A percentile compares a stretch with the other conserved stretches of the same genome.
Conservation (phyloP, 1,140 invertebrate species). For the Belonocnema kinseyi region DNA sequence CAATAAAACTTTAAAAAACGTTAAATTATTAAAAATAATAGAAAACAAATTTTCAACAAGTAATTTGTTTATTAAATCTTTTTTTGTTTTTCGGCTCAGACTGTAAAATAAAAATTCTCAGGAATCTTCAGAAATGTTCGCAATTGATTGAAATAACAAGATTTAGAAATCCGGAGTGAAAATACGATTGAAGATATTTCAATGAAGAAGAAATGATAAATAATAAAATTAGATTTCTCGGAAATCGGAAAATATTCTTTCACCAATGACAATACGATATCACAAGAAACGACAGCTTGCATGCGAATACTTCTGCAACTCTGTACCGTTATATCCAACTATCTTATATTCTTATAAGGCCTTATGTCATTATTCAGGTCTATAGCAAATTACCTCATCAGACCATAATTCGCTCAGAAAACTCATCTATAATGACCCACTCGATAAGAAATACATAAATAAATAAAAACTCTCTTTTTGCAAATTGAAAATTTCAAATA, state of each 20-base stretch:
- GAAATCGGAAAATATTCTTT: conserved; percentile 37
- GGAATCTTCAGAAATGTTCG: no score
- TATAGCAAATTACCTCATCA: conserved; percentile 53
- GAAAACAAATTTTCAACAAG: no score
- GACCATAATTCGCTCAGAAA: conserved; percentile 52
- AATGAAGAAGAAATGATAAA: conserved; percentile 38
- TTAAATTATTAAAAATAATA: no score
- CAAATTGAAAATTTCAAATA: no score
- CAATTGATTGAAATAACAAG: no score
- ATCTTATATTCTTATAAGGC: conserved; percentile 48
- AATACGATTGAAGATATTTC: no score
- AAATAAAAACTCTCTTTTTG: no score
- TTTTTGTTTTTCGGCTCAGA: no score
- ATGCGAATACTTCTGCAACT: conserved; percentile 72
- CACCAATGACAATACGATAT: conserved; percentile 64
- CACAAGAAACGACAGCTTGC: conserved; percentile 67
- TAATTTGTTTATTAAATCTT: no score
- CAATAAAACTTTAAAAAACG: no score
- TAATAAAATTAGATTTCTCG: conserved; percentile 26
- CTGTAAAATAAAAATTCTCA: no score
- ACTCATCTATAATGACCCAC: conserved; percentile 37
- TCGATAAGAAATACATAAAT: background rate
- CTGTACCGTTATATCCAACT: conserved; percentile 66
- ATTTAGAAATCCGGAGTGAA: no score
- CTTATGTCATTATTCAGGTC: conserved; percentile 57